Base-by-base conservation (phyloP, 92 coral and sea anemone genomes). In the Umimayanthus chanpuru region DNA sequence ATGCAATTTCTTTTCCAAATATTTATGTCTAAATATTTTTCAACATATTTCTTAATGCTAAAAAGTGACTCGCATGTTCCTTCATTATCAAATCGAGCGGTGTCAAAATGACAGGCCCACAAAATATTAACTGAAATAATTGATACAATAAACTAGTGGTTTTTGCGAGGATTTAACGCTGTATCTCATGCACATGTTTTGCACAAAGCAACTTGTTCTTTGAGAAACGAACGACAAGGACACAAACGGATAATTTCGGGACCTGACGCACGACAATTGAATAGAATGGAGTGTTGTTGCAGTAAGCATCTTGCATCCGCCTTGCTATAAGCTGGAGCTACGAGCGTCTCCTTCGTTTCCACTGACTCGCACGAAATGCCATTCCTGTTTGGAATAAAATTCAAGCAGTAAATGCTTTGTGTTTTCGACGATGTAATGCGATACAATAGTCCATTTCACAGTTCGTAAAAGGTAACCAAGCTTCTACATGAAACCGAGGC, bases 211-310 rank as follows among this genome's bases (percentile, higher is more conserved):
- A 88, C 90, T 88, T 88, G 90, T 32, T 44, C 90, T 88, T 80
- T 88, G 32, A 79, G 39, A 53, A 66, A 88, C 32, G 81, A 85
- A 38, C 90, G 90, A 70, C 90, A 88, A 11, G 90, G 90, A 70
- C 90, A 88, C 1, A 88, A 41, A 26, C 90, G 73, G 38, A 70
- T 67, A 81, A 79, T 85, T 9, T 66, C 30, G 14, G 71, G 14
- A 25, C 68, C 4, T 20, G 90, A 88, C 11, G 86, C 71, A 2
- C 81, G 85, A 70, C 90, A 88, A 40, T 80, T 88, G 80, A 67
- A 88, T 9, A 88, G 50, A 40, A 77, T 43, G 6, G 89, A 83
- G 41, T 87, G 85, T 64, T 78, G 85, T 87, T 87, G 89, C 5
- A 87, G 71, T 40, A 77, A 71, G 49, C 89, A 77, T 12, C 16